A percentile compares a stretch with the other conserved stretches of the same genome.
These are phyloP conservation scores for Andrena dorsata DNA, from an alignment of 2,888 invertebrate species.

Conservation along the genomic window DNA sequence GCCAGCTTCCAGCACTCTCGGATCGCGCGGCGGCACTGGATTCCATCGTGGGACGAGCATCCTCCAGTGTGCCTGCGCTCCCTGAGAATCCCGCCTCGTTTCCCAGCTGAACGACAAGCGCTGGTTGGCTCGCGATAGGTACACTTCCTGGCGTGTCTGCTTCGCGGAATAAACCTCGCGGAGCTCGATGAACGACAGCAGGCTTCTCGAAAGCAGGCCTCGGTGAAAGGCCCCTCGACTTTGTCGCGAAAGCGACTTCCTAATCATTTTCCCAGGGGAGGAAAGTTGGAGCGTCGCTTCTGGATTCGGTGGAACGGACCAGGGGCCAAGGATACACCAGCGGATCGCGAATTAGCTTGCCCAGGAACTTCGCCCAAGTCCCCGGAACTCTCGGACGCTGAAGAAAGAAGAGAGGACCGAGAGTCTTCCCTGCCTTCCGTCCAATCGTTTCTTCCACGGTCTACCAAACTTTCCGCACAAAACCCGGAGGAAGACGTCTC, in stretches of 20 bases:
- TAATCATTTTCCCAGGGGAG: conserved; percentile 61
- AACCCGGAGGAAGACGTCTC: neutral
- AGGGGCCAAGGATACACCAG: conserved; percentile 7
- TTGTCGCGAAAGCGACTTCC: conserved; percentile 49
- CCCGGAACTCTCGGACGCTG: conserved; percentile 22
- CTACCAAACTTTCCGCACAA: conserved; percentile 17
- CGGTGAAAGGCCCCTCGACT: conserved; percentile 29
- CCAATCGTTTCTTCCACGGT: conserved; percentile 18
- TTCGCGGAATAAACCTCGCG: neutral
- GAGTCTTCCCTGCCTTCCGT: conserved; percentile 10
- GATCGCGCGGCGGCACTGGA: conserved; percentile 8
- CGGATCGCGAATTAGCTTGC: conserved; percentile 64
- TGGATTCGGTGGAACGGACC: neutral
- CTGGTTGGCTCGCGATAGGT: neutral
- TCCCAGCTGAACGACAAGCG: no score
- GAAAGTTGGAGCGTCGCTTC: conserved; percentile 40
- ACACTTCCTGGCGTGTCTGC: neutral
- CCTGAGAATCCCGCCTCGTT: neutral
- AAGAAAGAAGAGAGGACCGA: conserved; percentile 27
- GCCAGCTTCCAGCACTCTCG: conserved; percentile 4
- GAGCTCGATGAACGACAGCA: conserved; percentile 1
- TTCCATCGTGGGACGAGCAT: neutral
- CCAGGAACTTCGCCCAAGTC: conserved; percentile 39
- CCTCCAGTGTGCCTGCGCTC: neutral
- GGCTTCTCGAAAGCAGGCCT: neutral